Percentiles rank a stretch among this genome's conserved stretches.
These are phyloP conservation scores for Miltochrista miniata DNA, from an alignment of 2,888 invertebrate species.

Conservation along the genomic window DNA sequence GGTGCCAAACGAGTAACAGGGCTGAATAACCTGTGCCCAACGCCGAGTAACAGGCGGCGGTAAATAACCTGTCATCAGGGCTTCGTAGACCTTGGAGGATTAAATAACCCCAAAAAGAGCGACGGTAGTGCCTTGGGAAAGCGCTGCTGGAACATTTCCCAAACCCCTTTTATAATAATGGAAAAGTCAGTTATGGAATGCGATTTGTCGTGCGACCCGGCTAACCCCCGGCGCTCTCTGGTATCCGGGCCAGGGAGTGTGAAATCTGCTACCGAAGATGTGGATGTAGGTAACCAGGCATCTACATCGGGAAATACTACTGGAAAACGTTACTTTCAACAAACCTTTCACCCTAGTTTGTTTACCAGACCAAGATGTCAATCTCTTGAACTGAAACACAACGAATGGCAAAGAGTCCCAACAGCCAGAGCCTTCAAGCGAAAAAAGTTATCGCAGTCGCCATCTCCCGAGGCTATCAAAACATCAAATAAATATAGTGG, in stretches of 20 bases:
- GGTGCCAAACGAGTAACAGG: constrained; percentile 9
- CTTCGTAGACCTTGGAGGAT: background rate
- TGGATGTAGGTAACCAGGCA: constrained; percentile 18
- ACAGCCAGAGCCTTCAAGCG: background rate
- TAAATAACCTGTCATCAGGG: background rate
- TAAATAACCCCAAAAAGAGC: constrained; percentile 1
- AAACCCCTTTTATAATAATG: background rate
- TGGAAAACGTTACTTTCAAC: background rate
- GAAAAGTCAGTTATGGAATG: background rate
- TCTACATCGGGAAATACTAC: background rate
- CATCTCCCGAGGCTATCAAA: background rate
- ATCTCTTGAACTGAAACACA: too few species aligned
- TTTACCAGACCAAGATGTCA: background rate
- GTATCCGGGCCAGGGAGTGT: constrained; percentile 24
- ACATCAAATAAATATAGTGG: background rate
- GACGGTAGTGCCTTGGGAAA: constrained; percentile 1
- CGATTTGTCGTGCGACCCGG: constrained; percentile 26
- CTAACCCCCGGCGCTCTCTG: constrained; percentile 28
- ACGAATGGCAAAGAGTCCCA: background rate
- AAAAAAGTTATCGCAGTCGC: background rate
- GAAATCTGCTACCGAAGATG: constrained; percentile 15
- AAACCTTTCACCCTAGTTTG: background rate
- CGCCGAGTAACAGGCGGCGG: constrained; percentile 3
- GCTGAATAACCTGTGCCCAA: background rate
- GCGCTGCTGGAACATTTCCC: background rate